Base-by-base conservation (phyloP, 35 echinoderm and acorn worm species). In the Acanthaster planci region DNA sequence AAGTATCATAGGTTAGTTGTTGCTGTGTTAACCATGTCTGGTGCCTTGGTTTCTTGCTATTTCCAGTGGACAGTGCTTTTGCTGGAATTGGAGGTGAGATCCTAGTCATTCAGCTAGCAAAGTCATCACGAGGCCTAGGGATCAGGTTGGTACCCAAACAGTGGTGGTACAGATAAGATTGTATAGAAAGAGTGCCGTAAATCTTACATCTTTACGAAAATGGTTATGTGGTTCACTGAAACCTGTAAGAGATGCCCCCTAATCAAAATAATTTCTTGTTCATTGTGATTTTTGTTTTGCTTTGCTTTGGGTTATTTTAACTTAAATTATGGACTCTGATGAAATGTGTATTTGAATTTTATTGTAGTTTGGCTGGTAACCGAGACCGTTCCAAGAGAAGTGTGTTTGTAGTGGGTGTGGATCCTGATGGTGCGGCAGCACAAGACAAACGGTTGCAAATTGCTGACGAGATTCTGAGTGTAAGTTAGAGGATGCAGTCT, bases 371-470 rank as follows among this genome's bases (percentile, higher is more conserved):
- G 60, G 95, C 95, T 84, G 95, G 95, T n/a, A 98, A 98, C 59
- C 84, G 87, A 40, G 91, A 94, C 52, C 42, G 82, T 37, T 89
- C 67, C 19, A 91, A 94, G 67, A 81, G 84, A 31, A 93, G 91
- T 78, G 95, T 93, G 16, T 98, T 98, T 91, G 92, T 98, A 0
- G 95, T 98, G 51, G 95, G 91, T n/a, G 89, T 98, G 6, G 51
- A 93, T 57, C 84, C 91, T 7, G 72, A 50, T 55, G 92, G 92
- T 29, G 51, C 91, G 18, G 95, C 95, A 1, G 95, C 88, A 5
- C 53, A 86, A 35, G 92, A 93, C 53, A 88, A 85, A n/a, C 47
- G 88, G 31, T 80, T 98, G 8, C 80, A 91, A 40, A 52, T 98
- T 31, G 91, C 78, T 15, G 91, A 94, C 86, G 91, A 98, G 85